These are phyloP conservation scores for Myiotriccus ornatus DNA, from an alignment of 2,797 vertebrate genomes.

Conservation along the genomic window DNA sequence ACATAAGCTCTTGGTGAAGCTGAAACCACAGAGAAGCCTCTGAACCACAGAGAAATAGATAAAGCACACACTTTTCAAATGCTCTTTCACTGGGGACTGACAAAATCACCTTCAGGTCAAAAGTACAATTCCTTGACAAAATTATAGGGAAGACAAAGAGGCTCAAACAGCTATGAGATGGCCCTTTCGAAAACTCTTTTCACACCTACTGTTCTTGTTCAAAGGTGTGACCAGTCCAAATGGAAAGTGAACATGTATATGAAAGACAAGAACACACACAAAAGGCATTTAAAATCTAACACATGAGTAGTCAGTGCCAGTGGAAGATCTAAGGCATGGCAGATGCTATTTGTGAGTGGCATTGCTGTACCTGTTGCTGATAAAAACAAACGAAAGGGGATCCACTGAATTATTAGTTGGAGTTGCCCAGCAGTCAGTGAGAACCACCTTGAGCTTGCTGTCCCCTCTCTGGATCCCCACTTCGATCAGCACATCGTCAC, in stretches of 20 bases:
- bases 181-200: background rate
- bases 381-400: constrained; percentile 69
- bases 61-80: background rate
- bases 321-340: background rate
- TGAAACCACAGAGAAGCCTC: background rate
- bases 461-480: constrained; percentile 82
- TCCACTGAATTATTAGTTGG: constrained; percentile 74
- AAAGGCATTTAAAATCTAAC: background rate
- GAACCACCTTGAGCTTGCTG: constrained; percentile 82
- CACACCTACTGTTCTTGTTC: background rate
- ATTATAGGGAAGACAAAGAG: background rate
- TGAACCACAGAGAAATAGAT: background rate
- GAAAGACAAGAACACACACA: background rate
- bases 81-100: background rate
- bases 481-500: constrained; percentile 81
- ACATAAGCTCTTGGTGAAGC: background rate
- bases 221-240: background rate
- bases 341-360: background rate
- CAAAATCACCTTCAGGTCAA: background rate
- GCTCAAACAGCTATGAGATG: background rate
- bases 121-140: background rate
- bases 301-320: background rate
- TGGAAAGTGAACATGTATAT: accelerated
- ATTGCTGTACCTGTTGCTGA: constrained; percentile 81
- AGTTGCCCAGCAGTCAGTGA: constrained; percentile 90